phyloP scores from a whole-genome alignment of 2,797 vertebrate species.

The Menidia menidia region DNA sequence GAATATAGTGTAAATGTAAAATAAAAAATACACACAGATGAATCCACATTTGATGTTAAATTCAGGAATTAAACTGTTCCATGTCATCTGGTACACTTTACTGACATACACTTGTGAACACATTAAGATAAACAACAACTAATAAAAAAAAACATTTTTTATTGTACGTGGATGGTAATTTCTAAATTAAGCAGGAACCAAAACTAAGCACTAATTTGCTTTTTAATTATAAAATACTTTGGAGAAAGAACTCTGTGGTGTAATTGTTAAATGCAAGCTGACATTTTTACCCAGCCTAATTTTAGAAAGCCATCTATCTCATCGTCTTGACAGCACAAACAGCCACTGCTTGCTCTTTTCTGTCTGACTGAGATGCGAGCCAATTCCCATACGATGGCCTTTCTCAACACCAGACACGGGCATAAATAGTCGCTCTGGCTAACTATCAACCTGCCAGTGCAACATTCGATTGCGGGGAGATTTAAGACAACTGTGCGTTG shows the following conservation, averaged over 20 bases:
- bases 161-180: background rate
- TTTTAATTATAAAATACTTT: constrained; percentile 9
- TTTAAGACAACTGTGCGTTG: constrained; percentile 49
- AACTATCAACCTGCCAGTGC: constrained; percentile 58
- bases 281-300: constrained; percentile 35
- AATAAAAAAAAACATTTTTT: background rate
- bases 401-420: constrained; percentile 58
- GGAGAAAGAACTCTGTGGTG: constrained; percentile 1
- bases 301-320: constrained; percentile 19
- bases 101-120: background rate
- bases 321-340: constrained; percentile 18
- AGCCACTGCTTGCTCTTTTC: constrained; percentile 25
- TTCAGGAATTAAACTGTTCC: no score
- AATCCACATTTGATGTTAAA: no score
- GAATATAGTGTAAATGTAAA: background rate
- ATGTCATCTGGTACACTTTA: background rate
- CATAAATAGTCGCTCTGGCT: constrained; percentile 68
- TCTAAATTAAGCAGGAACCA: constrained; percentile 3
- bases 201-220: constrained; percentile 13
- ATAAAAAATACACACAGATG: background rate
- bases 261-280: constrained; percentile 30
- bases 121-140: background rate
- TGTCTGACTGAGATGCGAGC: constrained; percentile 41
- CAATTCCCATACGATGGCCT: constrained; percentile 60
- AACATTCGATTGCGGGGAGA: constrained; percentile 55